Evolutionary conservation across 2,113 vertebrate genomes (phyloP), one percentile per base, ranked within the genome.

Genomic region (Anser brachyrhynchus): DNA sequence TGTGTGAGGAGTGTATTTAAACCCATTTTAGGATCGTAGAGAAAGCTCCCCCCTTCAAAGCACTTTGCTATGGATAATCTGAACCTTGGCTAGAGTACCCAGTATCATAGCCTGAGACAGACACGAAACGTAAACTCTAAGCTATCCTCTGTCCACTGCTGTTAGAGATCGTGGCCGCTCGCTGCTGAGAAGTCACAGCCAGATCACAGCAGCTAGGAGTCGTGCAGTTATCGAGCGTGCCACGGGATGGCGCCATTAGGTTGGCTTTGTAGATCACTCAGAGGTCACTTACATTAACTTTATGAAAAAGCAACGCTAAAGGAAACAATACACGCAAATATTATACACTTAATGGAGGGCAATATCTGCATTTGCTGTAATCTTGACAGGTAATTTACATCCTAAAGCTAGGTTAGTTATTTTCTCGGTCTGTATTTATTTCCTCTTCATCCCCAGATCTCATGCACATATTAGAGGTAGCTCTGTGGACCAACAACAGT

Each of bases 161-260:
- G 46, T 0, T 3, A 2, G 10, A 22, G 51, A 13, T 5, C 1
- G 44, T 9, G 57, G 15, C 12, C 26, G 0, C 43, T 6, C 21
- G 1, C 33, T 22, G 0, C 2, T 55, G 49, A 4, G 14, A 21
- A 4, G 69, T 1, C 25, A 0, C 14, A 4, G 79, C 29, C 51
- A 2, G 39, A 2, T 2, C 5, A 2, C 2, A 37, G 84, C 29
- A 2, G 8, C 37, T 4, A 54, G 17, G 51, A 51, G 62, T 0
- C 2, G 0, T 54, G 95, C 76, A 21, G 1, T 59, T 18, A 41
- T 2, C 65, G 2, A 2, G 0, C 0, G 2, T 0, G 65, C 87
- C 96, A 89, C 94, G 8, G 35, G 96, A 84, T 84, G 97, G 97
- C 29, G 90, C 89, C 66, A 29, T 25, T 54, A 35, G 35, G 73